Conservation (phyloP, 1,140 invertebrate genomes). For the Ceratosolen solmsi region DNA sequence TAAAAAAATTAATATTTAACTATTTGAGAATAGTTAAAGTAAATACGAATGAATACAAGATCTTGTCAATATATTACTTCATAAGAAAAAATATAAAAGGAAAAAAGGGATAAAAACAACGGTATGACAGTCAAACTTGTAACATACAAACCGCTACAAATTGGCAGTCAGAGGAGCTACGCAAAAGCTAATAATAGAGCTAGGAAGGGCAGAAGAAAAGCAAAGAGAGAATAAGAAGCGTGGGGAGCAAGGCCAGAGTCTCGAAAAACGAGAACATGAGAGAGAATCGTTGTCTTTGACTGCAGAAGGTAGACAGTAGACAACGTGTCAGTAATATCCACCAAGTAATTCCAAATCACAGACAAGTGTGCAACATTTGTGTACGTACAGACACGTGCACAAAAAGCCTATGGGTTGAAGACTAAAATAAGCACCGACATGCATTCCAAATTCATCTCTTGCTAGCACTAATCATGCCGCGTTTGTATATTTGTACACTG, state of each 20-base stretch:
- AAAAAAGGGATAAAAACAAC: too few relatives aligned
- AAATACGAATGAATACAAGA: too few relatives aligned
- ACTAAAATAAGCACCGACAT: conserved; percentile 1
- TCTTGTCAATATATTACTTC: too few relatives aligned
- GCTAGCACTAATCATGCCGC: not conserved
- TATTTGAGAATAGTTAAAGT: too few relatives aligned
- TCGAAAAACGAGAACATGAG: conserved; percentile 27
- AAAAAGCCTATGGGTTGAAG: not conserved
- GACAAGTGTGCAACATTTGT: not conserved
- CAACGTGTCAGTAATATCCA: not conserved
- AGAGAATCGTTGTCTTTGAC: not conserved
- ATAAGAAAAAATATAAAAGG: too few relatives aligned
- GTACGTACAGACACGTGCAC: not conserved
- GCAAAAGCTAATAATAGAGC: conserved; percentile 34
- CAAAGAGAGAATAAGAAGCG: conserved; percentile 1
- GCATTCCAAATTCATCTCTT: not conserved
- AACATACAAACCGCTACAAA: not conserved
- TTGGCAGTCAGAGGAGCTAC: not conserved
- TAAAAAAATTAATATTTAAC: too few relatives aligned
- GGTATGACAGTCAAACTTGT: too few relatives aligned
- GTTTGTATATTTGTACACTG: not conserved
- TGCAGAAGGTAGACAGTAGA: not conserved
- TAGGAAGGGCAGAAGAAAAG: conserved; percentile 32
- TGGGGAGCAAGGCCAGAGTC: conserved; percentile 16
- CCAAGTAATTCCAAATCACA: not conserved